Evolutionary conservation across 1,140 invertebrate species (phyloP).

Genomic region (Atopsyche davidsoni): DNA sequence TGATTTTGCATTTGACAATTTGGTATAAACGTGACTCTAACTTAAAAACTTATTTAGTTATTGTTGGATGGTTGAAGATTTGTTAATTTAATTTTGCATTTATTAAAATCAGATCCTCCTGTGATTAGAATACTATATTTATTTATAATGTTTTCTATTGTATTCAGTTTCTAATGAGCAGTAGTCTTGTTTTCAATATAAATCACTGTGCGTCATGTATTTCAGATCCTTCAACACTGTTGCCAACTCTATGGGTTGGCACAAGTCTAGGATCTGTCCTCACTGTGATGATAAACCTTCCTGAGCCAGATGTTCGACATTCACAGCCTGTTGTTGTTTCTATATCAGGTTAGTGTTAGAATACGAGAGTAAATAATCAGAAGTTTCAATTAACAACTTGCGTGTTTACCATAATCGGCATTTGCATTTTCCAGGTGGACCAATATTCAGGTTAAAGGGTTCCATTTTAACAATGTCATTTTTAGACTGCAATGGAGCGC

Average conservation of each 20-base stretch:
- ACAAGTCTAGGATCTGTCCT: constrained; percentile 92
- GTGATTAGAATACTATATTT: too few relatives aligned
- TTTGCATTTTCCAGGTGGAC: constrained; percentile 63
- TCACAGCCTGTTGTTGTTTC: constrained; percentile 86
- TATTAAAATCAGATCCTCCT: too few relatives aligned
- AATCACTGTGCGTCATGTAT: constrained; percentile 19
- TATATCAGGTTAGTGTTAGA: constrained; percentile 67
- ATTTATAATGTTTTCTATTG: too few relatives aligned
- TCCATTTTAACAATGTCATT: constrained; percentile 90
- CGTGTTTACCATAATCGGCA: too few relatives aligned
- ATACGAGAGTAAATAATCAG: neutral
- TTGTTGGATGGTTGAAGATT: too few relatives aligned
- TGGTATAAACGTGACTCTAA: too few relatives aligned
- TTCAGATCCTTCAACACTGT: constrained; percentile 64
- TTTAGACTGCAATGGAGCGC: constrained; percentile 85
- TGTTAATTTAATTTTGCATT: too few relatives aligned
- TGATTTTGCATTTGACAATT: too few relatives aligned
- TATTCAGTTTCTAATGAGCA: too few relatives aligned
- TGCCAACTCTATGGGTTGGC: constrained; percentile 91
- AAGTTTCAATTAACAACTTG: too few relatives aligned
- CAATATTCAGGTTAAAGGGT: constrained; percentile 91
- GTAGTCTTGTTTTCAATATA: too few relatives aligned
- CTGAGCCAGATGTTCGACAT: constrained; percentile 70
- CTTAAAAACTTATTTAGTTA: too few relatives aligned
- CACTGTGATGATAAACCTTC: constrained; percentile 82